Percentiles rank a stretch among this genome's conserved stretches.
phyloP scores from a whole-genome alignment of 2,113 vertebrate species.

The Rhinoderma darwinii region DNA sequence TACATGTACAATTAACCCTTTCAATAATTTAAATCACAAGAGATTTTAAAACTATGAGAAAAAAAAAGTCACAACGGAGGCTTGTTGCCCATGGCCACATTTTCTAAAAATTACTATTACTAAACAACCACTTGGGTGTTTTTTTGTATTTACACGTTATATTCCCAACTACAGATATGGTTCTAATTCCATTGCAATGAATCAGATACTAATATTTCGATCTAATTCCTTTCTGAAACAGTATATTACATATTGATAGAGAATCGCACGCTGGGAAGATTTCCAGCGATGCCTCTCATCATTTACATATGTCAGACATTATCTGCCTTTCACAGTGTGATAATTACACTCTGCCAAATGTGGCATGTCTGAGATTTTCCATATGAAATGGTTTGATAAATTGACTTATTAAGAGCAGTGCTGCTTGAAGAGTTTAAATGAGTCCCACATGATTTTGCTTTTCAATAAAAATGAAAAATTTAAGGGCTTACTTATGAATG shows the following conservation, averaged over 20 bases:
- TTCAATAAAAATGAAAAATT: constrained; percentile 71
- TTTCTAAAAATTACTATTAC: too few species aligned
- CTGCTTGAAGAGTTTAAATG: constrained; percentile 70
- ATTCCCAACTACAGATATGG: neutral
- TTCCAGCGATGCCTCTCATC: constrained; percentile 47
- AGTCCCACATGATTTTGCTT: constrained; percentile 69
- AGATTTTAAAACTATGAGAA: too few species aligned
- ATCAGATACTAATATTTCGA: constrained; percentile 28
- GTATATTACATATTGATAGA: constrained; percentile 10
- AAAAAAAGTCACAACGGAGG: too few species aligned
- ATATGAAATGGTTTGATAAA: constrained; percentile 69
- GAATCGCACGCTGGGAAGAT: constrained; percentile 23
- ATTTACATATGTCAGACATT: constrained; percentile 62
- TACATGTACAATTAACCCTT: too few species aligned
- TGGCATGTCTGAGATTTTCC: constrained; percentile 67
- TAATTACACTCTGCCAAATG: constrained; percentile 66
- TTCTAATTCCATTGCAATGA: neutral
- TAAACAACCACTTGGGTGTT: too few species aligned
- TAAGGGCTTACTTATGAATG: constrained; percentile 71
- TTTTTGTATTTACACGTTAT: neutral
- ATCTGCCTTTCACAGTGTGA: constrained; percentile 62
- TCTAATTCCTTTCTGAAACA: constrained; percentile 15
- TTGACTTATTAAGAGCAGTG: constrained; percentile 69
- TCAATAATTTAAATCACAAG: too few species aligned
- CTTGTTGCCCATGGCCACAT: too few species aligned